Percentiles rank a stretch among this genome's conserved stretches.
phyloP scores from a whole-genome alignment of 2,888 invertebrate genomes.

The Diabrotica balteata region DNA sequence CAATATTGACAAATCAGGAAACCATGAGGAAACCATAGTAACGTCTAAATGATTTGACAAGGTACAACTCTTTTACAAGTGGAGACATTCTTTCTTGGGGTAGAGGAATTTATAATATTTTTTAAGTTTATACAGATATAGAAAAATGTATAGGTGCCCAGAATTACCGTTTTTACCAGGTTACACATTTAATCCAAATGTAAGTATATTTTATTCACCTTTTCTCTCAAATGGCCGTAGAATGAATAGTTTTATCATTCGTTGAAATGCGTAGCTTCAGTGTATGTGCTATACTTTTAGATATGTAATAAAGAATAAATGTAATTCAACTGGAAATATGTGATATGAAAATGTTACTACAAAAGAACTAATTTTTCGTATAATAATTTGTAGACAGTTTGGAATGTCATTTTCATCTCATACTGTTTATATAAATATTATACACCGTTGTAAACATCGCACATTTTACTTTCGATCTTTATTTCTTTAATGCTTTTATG shows the following conservation, averaged over 20 bases:
- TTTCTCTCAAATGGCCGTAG: neutral
- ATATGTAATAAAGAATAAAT: neutral
- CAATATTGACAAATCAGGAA: conserved; percentile 3
- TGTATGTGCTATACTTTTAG: neutral
- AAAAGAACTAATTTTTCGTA: too few relatives aligned
- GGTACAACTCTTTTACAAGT: too few relatives aligned
- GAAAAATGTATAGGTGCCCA: conserved; percentile 64
- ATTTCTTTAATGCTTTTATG: too few relatives aligned
- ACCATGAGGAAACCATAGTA: conserved; percentile 6
- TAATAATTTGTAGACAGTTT: too few relatives aligned
- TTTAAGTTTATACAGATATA: neutral
- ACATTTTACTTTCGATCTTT: too few relatives aligned
- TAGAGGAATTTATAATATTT: neutral
- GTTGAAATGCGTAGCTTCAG: neutral
- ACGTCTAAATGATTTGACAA: neutral
- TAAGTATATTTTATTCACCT: conserved; percentile 57
- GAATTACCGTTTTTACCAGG: conserved; percentile 79
- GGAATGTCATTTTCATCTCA: too few relatives aligned
- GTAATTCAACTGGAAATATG: too few relatives aligned
- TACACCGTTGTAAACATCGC: too few relatives aligned
- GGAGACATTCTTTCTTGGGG: neutral
- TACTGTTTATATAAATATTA: too few relatives aligned
- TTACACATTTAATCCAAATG: conserved; percentile 71
- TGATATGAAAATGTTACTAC: too few relatives aligned
- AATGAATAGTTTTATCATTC: neutral